These are phyloP conservation scores for Calcarius lapponicus DNA, from an alignment of 2,797 vertebrate genomes.

Conservation along the genomic window DNA sequence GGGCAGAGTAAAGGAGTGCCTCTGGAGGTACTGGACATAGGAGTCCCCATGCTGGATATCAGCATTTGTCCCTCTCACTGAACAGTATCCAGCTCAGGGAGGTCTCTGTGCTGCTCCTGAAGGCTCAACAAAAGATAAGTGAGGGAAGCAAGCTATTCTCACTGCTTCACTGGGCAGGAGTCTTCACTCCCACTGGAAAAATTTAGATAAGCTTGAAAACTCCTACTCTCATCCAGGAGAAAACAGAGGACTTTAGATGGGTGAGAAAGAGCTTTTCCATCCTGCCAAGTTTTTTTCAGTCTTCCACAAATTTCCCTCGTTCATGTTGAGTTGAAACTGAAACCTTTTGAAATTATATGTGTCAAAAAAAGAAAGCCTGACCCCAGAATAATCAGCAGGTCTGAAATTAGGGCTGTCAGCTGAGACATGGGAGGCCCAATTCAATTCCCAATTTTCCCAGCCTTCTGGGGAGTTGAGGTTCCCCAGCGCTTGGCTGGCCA, in stretches of 20 bases:
- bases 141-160: constrained; percentile 20
- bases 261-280: constrained; percentile 26
- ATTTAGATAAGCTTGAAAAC: constrained; percentile 41
- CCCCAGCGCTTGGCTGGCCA: not conserved
- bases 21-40: not conserved
- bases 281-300: constrained; percentile 5
- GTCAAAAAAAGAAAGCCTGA: constrained; percentile 31
- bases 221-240: not conserved
- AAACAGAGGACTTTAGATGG: constrained; percentile 7
- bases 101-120: not conserved
- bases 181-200: constrained; percentile 21
- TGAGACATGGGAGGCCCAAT: not conserved
- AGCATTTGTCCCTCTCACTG: not conserved
- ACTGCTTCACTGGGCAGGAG: not conserved
- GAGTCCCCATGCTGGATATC: not conserved
- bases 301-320: constrained; percentile 8
- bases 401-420: constrained; percentile 32
- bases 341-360: not conserved
- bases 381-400: constrained; percentile 17
- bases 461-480: not conserved
- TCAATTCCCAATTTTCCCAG: not conserved
- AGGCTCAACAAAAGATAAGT: constrained; percentile 28
- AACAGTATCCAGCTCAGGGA: not conserved
- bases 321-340: constrained; percentile 19
- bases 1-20: not conserved